phyloP scores from a whole-genome alignment of 1,140 invertebrate species.

The Nasonia giraulti region DNA sequence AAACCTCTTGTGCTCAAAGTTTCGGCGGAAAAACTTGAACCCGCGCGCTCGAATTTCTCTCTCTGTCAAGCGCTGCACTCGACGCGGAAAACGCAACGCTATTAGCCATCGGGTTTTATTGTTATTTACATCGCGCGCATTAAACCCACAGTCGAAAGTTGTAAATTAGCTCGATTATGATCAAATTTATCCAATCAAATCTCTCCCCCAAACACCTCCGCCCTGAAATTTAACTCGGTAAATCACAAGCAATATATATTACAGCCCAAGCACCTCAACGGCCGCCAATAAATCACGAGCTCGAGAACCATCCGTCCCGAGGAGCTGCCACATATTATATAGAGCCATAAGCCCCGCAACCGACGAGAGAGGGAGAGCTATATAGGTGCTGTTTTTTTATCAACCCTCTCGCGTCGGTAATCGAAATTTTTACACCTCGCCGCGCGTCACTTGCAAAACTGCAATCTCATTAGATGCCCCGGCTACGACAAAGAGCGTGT shows the following conservation, averaged over 20 bases:
- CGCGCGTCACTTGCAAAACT: not conserved
- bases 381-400: not conserved
- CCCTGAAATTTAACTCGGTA: not conserved
- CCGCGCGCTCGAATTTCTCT: not conserved
- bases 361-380: not conserved
- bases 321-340: not conserved
- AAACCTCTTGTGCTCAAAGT: slow-evolving; percentile 9
- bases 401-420: not conserved
- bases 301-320: not conserved
- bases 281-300: not conserved
- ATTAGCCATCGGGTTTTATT: not conserved
- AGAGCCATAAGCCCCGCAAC: too few relatives aligned
- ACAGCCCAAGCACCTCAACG: not conserved
- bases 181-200: not conserved
- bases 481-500: not conserved
- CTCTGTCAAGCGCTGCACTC: too few relatives aligned
- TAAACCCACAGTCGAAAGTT: not conserved
- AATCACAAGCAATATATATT: slow-evolving; percentile 4
- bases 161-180: not conserved
- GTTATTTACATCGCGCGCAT: not conserved
- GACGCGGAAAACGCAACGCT: too few relatives aligned
- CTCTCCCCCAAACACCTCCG: not conserved
- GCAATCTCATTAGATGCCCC: slow-evolving; percentile 45
- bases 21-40: not conserved
- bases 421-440: not conserved